Conservation (phyloP, 35 echinoderm and acorn worm species). For the Lytechinus variegatus region DNA sequence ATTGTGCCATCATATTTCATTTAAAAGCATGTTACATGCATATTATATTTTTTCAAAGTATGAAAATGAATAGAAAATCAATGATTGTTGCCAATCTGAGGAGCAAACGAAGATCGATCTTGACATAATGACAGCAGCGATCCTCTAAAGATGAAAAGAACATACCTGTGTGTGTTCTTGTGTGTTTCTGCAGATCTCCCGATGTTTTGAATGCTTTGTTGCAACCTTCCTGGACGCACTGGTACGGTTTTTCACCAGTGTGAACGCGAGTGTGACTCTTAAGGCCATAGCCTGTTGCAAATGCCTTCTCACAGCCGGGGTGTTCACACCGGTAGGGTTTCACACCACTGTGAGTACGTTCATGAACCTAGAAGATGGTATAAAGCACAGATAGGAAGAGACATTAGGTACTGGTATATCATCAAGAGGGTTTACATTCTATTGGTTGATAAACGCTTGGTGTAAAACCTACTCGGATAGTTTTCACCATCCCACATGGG, state of each 20-base stretch:
- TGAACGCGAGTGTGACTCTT: conserved; percentile 97
- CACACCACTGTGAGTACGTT: conserved; percentile 85
- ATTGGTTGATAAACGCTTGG: no score
- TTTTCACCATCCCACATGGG: no score
- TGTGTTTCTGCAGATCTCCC: conserved; percentile 80
- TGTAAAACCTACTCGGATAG: no score
- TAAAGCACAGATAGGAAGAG: not conserved
- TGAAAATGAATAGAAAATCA: no score
- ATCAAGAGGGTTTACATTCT: no score
- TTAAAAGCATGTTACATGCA: no score
- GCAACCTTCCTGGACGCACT: conserved; percentile 56
- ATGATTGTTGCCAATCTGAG: no score
- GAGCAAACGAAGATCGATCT: no score
- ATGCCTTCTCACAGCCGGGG: conserved; percentile 85
- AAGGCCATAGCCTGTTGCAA: conserved; percentile 92
- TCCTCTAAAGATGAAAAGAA: not conserved
- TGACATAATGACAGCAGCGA: no score
- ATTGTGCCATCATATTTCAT: no score
- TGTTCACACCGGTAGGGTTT: conserved; percentile 90
- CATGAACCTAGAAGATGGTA: conserved; percentile 80
- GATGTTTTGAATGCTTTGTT: conserved; percentile 88
- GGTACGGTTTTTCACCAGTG: conserved; percentile 78
- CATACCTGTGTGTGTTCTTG: conserved; percentile 68
- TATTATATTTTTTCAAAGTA: no score
- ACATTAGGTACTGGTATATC: not conserved